phyloP scores from a whole-genome alignment of 2,113 vertebrate genomes.

The Nanorana parkeri region DNA sequence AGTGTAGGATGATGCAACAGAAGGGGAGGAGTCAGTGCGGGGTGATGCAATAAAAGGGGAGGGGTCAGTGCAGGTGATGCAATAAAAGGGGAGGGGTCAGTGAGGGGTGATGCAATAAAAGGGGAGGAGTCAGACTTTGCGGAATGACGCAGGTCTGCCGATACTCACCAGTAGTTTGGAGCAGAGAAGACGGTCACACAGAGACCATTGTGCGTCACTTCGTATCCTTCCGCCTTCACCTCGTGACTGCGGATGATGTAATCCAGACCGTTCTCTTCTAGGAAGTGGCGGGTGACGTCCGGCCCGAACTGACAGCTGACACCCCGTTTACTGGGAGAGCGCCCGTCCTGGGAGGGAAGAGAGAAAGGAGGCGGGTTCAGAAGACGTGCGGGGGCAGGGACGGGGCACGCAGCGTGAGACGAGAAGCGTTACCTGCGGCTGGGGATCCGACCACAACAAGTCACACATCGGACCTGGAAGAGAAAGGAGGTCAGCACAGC shows the following conservation, averaged over 20 bases:
- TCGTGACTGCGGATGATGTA: constrained; percentile 94
- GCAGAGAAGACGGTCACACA: constrained; percentile 96
- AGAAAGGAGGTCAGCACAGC: too few relatives aligned
- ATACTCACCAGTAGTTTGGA: constrained; percentile 92
- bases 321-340: constrained; percentile 88
- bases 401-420: neutral
- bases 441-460: constrained; percentile 91
- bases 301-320: constrained; percentile 96
- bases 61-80: too few relatives aligned
- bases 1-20: too few relatives aligned
- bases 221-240: constrained; percentile 92
- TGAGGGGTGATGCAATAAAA: too few relatives aligned
- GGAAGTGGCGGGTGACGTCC: constrained; percentile 86
- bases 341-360: constrained; percentile 74
- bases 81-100: neutral
- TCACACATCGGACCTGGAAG: constrained; percentile 91
- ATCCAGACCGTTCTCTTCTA: constrained; percentile 88
- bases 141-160: neutral
- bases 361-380: neutral
- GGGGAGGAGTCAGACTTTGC: neutral
- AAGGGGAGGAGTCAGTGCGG: too few relatives aligned
- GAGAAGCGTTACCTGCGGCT: constrained; percentile 78
- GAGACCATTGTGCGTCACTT: constrained; percentile 90
- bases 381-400: neutral
- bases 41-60: too few relatives aligned